These are phyloP conservation scores for Limnephilus lunatus DNA, from an alignment of 2,888 invertebrate genomes.

Conservation along the genomic window DNA sequence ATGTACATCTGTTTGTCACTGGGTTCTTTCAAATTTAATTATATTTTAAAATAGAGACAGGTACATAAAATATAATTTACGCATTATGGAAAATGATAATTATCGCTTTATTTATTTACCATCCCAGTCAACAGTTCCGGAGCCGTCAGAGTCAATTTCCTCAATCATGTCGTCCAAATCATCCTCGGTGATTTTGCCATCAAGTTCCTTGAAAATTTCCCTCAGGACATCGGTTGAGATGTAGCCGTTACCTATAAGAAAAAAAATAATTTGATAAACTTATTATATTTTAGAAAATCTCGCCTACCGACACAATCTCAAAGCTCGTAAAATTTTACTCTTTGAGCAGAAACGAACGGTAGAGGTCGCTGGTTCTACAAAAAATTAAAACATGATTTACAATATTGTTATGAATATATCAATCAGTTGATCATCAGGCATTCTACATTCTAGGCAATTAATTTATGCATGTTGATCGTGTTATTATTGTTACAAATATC, in stretches of 20 bases:
- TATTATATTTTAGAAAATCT: not conserved
- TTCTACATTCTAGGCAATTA: not conserved
- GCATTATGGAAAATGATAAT: not conserved
- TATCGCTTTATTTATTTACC: conserved; percentile 78
- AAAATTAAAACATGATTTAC: not conserved
- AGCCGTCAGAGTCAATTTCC: conserved; percentile 86
- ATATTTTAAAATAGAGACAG: no score
- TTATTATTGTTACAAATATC: not conserved
- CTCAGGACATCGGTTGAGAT: conserved; percentile 91
- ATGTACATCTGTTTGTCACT: no score
- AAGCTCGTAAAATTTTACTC: not conserved
- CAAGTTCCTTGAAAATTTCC: conserved; percentile 94
- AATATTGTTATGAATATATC: no score
- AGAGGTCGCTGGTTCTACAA: conserved; percentile 11
- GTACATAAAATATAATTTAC: no score
- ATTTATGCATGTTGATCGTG: not conserved
- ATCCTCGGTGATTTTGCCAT: conserved; percentile 92
- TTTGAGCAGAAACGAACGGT: not conserved
- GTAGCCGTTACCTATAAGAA: conserved; percentile 86
- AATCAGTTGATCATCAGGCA: not conserved
- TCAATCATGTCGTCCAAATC: conserved; percentile 94
- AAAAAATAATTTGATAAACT: not conserved
- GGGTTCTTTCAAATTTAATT: no score
- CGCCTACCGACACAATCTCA: not conserved
- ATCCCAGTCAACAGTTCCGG: conserved; percentile 98